Percentiles rank a stretch among this genome's conserved stretches.
Evolutionary conservation across 2,113 vertebrate species (phyloP).

Genomic region (Gavia stellata): DNA sequence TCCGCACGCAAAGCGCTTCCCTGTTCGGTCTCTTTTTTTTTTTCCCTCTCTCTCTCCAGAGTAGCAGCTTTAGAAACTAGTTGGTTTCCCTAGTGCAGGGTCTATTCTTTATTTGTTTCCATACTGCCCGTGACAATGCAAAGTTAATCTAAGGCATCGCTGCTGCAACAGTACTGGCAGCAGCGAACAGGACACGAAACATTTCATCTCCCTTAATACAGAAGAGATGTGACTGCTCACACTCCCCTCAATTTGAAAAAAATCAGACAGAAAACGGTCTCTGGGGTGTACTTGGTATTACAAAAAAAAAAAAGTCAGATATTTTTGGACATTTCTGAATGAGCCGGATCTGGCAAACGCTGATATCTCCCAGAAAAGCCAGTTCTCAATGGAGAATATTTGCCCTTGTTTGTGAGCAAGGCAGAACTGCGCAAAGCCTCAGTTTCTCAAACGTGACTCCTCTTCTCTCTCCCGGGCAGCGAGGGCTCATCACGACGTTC

Average conservation of each 20-base stretch:
- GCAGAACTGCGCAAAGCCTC: too few species aligned
- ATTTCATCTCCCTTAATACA: not conserved
- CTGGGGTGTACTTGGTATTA: too few species aligned
- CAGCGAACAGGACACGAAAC: accelerated
- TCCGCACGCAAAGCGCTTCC: accelerated
- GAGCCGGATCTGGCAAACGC: not conserved
- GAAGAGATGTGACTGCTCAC: not conserved
- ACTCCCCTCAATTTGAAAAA: not conserved
- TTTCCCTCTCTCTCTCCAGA: not conserved
- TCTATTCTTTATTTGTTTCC: not conserved
- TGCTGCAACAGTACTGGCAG: not conserved
- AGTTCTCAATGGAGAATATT: not conserved
- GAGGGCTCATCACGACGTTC: accelerated
- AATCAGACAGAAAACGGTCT: not conserved
- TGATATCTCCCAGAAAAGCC: not conserved
- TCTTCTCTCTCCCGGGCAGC: not conserved
- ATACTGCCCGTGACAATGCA: accelerated
- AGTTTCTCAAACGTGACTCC: accelerated
- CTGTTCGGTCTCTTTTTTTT: not conserved
- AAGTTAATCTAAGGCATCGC: not conserved
- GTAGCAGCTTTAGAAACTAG: not conserved
- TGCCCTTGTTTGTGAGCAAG: not conserved
- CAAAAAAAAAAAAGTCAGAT: not conserved
- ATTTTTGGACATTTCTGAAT: not conserved
- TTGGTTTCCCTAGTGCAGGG: not conserved